Conservation (phyloP, 1,140 invertebrate genomes). For the Calephelis virginiensis region DNA sequence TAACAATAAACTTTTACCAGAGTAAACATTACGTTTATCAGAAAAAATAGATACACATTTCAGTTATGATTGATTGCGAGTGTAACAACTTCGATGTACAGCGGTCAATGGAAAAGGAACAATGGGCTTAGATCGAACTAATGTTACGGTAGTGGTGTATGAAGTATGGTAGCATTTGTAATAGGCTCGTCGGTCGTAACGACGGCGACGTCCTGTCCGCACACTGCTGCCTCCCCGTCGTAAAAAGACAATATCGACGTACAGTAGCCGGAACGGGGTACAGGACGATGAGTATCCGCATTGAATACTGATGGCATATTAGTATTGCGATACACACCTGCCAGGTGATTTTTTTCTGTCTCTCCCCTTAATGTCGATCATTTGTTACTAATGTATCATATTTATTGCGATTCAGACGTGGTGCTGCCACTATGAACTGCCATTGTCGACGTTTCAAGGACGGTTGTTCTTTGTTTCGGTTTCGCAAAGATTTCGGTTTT, state of each 20-base stretch:
- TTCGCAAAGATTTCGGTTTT: neutral
- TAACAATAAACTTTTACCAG: slow-evolving; percentile 61
- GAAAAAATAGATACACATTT: slow-evolving; percentile 44
- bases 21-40: slow-evolving; percentile 29
- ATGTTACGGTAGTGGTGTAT: slow-evolving; percentile 58
- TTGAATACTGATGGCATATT: slow-evolving; percentile 76
- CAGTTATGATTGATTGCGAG: slow-evolving; percentile 41
- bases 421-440: slow-evolving; percentile 49
- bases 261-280: slow-evolving; percentile 77
- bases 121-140: slow-evolving; percentile 46
- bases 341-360: slow-evolving; percentile 72
- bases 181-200: slow-evolving; percentile 74
- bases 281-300: slow-evolving; percentile 70
- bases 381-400: slow-evolving; percentile 71
- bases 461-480: slow-evolving; percentile 46
- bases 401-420: slow-evolving; percentile 67
- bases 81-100: slow-evolving; percentile 30
- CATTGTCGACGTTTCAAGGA: slow-evolving; percentile 60
- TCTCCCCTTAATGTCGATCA: slow-evolving; percentile 76
- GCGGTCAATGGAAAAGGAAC: slow-evolving; percentile 60
- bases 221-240: slow-evolving; percentile 59
- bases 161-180: slow-evolving; percentile 72
- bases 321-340: slow-evolving; percentile 75
- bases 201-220: slow-evolving; percentile 76
- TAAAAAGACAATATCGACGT: slow-evolving; percentile 77